A percentile compares a stretch with the other conserved stretches of the same genome.
Evolutionary conservation across 2,888 invertebrate species (phyloP).

Genomic region (Pediacus dermestoides): DNA sequence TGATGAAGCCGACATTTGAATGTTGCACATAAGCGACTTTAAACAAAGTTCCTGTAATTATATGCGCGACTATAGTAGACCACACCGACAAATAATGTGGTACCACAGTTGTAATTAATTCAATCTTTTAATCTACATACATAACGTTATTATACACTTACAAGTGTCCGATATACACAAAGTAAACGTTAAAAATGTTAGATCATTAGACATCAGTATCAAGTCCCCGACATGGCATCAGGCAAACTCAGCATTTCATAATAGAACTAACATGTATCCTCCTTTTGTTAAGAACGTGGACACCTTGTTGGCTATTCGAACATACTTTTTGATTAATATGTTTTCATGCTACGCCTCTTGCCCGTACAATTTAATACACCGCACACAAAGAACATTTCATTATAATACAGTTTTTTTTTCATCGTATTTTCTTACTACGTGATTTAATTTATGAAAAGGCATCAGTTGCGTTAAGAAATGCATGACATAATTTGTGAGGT

Average conservation of each 20-base stretch:
- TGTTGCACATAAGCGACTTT: too few species aligned
- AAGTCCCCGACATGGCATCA: conserved; percentile 13
- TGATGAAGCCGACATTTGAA: too few species aligned
- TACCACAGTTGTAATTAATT: too few species aligned
- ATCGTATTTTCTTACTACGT: conserved; percentile 6
- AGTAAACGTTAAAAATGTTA: conserved; percentile 17
- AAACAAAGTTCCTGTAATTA: too few species aligned
- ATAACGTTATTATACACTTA: too few species aligned
- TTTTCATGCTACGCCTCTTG: conserved; percentile 38
- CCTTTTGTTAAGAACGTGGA: conserved; percentile 39
- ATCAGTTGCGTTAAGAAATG: neutral
- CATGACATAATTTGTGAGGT: conserved; percentile 2
- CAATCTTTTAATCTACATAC: too few species aligned
- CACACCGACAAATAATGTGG: too few species aligned
- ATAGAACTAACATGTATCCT: conserved; percentile 39
- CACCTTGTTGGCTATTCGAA: conserved; percentile 37
- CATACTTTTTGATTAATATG: conserved; percentile 40
- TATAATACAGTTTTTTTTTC: conserved; percentile 7
- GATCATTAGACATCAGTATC: conserved; percentile 18
- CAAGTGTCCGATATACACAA: too few species aligned
- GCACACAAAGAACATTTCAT: conserved; percentile 9
- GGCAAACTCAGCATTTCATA: conserved; percentile 20
- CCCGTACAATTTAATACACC: conserved; percentile 26
- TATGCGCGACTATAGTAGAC: too few species aligned
- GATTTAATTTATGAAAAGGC: conserved; percentile 9